Conservation (phyloP, 2,113 vertebrate species). For the Phrynosoma platyrhinos region DNA sequence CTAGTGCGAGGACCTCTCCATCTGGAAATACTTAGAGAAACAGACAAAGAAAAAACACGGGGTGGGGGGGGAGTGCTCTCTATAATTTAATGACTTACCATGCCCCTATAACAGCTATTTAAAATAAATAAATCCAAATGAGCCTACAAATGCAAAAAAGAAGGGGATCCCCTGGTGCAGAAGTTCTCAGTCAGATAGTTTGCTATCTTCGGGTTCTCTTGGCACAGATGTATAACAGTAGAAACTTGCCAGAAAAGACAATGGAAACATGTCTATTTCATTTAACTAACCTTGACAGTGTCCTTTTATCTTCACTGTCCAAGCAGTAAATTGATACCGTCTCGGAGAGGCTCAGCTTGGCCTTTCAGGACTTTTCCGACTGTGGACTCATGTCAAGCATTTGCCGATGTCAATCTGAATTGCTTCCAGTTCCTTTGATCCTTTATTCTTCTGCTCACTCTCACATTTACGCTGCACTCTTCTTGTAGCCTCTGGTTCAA, state of each 20-base stretch:
- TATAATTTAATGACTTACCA: background rate
- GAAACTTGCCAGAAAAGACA: background rate
- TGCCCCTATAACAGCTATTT: background rate
- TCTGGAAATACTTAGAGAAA: background rate
- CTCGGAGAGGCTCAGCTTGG: background rate
- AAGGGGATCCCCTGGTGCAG: background rate
- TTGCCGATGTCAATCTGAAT: conserved; percentile 25
- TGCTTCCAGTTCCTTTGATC: conserved; percentile 24
- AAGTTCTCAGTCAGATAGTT: background rate
- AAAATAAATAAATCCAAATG: background rate
- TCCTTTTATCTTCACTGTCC: conserved; percentile 23
- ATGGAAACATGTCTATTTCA: background rate
- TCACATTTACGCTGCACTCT: background rate
- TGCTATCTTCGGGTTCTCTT: background rate
- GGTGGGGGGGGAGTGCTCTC: background rate
- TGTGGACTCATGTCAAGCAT: conserved; percentile 26
- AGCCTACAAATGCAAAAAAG: background rate
- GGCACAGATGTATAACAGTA: background rate
- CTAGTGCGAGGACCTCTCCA: background rate
- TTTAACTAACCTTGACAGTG: conserved; percentile 31
- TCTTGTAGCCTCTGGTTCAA: background rate
- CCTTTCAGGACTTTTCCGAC: conserved; percentile 8
- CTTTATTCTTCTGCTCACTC: conserved; percentile 16
- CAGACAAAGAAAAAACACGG: background rate
- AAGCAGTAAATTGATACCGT: conserved; percentile 19